Percentiles rank a stretch among this genome's conserved stretches.
Conservation (phyloP, 2,797 vertebrate genomes). For the Clarias laeviceps region DNA sequence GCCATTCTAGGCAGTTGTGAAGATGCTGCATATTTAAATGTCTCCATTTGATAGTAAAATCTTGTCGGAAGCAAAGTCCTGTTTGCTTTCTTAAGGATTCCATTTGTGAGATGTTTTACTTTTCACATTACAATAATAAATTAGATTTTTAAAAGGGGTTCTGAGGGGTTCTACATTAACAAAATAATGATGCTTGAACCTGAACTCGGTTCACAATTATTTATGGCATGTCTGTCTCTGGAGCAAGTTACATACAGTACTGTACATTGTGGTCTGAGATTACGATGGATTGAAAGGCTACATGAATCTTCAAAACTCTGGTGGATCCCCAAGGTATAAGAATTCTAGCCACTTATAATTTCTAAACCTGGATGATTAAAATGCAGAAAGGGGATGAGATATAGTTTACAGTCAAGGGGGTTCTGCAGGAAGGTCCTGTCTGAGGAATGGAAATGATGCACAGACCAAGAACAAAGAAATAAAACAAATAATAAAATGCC, state of each 20-base stretch:
- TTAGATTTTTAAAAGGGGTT: background rate
- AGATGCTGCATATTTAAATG: background rate
- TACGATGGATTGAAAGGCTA: conserved; percentile 6
- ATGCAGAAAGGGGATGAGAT: background rate
- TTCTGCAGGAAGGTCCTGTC: background rate
- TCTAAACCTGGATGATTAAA: background rate
- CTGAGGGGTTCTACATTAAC: background rate
- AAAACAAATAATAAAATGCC: background rate
- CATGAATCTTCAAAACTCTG: background rate
- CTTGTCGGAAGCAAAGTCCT: background rate
- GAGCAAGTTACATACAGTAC: background rate
- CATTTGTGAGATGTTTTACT: background rate
- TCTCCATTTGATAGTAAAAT: conserved; percentile 7
- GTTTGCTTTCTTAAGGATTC: background rate
- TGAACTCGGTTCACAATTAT: background rate
- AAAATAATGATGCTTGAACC: conserved; percentile 4
- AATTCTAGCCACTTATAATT: background rate
- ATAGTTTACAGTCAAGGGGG: background rate
- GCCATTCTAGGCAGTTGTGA: background rate
- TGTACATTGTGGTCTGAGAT: background rate
- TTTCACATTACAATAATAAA: background rate
- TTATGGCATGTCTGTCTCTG: background rate
- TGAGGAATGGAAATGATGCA: background rate
- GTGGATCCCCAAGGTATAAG: background rate
- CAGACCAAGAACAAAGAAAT: background rate